A percentile compares a stretch with the other conserved stretches of the same genome.
Conservation (phyloP, 2,113 vertebrate genomes). For the Anhinga rufa region DNA sequence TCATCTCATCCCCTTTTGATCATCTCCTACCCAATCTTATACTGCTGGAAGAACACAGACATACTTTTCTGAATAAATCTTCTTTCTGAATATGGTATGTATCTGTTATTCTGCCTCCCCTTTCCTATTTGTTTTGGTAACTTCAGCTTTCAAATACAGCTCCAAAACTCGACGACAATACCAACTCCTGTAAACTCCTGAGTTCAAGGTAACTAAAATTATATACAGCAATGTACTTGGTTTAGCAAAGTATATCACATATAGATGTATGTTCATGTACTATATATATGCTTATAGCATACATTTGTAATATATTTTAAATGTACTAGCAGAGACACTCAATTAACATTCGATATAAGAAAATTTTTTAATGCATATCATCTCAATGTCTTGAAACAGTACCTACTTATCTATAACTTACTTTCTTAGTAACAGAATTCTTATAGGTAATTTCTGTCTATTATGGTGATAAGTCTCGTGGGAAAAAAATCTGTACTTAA, state of each 20-base stretch:
- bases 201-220: not conserved
- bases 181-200: not conserved
- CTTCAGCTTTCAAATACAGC: not conserved
- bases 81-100: not conserved
- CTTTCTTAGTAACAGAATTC: not conserved
- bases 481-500: not conserved
- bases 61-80: not conserved
- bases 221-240: not conserved
- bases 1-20: not conserved
- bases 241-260: not conserved
- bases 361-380: not conserved
- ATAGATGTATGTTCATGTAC: not conserved
- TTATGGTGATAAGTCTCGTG: not conserved
- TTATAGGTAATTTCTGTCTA: not conserved
- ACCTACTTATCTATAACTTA: not conserved
- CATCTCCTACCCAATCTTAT: not conserved
- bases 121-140: not conserved
- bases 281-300: not conserved
- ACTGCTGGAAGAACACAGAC: not conserved
- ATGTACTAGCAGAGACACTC: not conserved
- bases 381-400: not conserved
- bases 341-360: not conserved
- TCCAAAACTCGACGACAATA: not conserved
- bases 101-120: not conserved
- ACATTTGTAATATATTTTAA: not conserved